These are phyloP conservation scores for Idaea aversata DNA, from an alignment of 2,888 invertebrate species.

Conservation along the genomic window DNA sequence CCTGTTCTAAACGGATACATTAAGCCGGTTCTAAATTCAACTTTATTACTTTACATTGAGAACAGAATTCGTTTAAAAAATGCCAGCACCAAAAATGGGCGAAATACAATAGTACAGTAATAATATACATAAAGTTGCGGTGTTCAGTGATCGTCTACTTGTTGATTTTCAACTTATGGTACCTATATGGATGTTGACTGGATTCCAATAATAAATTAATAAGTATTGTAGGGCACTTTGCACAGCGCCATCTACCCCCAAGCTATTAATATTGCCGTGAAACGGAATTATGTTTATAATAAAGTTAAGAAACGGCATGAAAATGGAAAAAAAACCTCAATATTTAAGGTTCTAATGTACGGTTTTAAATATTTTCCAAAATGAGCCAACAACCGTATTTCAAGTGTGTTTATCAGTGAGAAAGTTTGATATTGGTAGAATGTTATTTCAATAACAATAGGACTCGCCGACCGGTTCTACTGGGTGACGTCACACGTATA, in stretches of 20 bases:
- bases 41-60: constrained; percentile 28
- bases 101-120: constrained; percentile 26
- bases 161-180: background rate
- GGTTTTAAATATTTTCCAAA: background rate
- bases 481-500: background rate
- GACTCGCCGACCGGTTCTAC: background rate
- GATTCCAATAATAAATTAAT: background rate
- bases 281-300: too few species aligned
- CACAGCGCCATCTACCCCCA: too few species aligned
- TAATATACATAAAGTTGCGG: constrained; percentile 21
- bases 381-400: background rate
- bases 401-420: background rate
- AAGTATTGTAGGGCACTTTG: too few species aligned
- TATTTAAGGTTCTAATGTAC: background rate
- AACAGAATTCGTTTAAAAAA: constrained; percentile 44
- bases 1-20: constrained; percentile 40
- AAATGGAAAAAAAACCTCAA: too few species aligned
- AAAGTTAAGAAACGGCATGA: too few species aligned
- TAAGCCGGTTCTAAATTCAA: constrained; percentile 11
- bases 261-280: too few species aligned
- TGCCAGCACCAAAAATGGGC: constrained; percentile 36
- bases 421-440: background rate
- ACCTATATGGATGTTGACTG: background rate
- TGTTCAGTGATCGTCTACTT: constrained; percentile 15
- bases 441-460: background rate